Evolutionary conservation across 2,113 vertebrate genomes (phyloP), one percentile per base, ranked within the genome.

Genomic region (Gobio gobio): DNA sequence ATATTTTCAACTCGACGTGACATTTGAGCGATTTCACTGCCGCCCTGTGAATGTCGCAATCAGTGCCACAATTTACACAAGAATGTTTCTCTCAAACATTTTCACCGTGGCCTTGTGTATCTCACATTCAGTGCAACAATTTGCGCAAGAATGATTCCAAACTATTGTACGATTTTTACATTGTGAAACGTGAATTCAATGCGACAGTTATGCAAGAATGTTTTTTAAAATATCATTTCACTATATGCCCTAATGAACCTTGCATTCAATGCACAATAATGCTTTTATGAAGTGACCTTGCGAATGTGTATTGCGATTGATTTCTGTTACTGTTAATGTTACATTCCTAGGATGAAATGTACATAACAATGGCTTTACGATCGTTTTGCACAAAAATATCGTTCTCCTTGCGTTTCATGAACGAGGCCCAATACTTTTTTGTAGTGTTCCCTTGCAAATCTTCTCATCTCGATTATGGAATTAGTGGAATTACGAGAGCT

Each of bases 371-470:
- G 70, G 74, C 70, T 26, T 74, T 49, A 49, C 20, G 12, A 79
- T 63, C 7, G 16, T 63, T 63, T 63, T 24, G 18, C 40, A 73
- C 70, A 47, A 47, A 73, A 47, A 47, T 22, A 56, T 47, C 8
- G 13, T 24, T 74, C 40, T 70, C 66, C 8, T 64, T 47, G 61
- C 22, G 40, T 87, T 70, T 61, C 7, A 33, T 10, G n/a, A 47
- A 47, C 29, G 58, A 74, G 22, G 66, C 26, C 24, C 29, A 10
- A 40, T 63, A 29, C 29, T 75, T 77, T 26, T 47, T 40, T 47
- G 20, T 29, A 47, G 78, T 63, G 58, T 78, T 82, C 63, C 70
- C 78, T 82, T 77, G 49, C 26, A 29, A 72, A 58, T 77, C 47
- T 66, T 84, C 2, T 56, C 7, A 66, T 24, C 49, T 51, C 43